These are phyloP conservation scores for Drosophila birchii DNA, from an alignment of 2,888 invertebrate species.

Conservation along the genomic window DNA sequence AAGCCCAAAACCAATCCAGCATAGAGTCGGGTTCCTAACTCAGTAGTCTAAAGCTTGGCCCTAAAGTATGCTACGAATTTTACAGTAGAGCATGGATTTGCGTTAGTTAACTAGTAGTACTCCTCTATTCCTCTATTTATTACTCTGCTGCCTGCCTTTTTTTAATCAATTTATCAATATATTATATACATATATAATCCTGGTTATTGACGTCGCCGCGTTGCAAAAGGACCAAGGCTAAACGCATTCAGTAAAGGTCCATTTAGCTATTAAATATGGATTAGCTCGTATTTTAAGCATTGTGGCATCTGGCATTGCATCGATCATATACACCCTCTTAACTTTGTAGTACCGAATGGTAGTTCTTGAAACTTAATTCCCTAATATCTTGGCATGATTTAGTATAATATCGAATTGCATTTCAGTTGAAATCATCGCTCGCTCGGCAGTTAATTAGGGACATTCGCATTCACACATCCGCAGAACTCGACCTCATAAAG, in stretches of 20 bases:
- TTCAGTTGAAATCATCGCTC: slow-evolving; percentile 21
- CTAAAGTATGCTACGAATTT: slow-evolving; percentile 30
- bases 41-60: slow-evolving; percentile 70
- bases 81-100: slow-evolving; percentile 47
- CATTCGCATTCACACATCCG: slow-evolving; percentile 30
- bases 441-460: slow-evolving; percentile 14
- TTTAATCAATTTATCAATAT: slow-evolving; percentile 14
- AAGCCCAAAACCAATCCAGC: slow-evolving; percentile 61
- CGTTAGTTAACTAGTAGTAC: slow-evolving; percentile 31
- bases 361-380: slow-evolving; percentile 43
- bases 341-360: slow-evolving; percentile 49
- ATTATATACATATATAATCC: slow-evolving; percentile 19
- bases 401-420: slow-evolving; percentile 33
- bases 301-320: slow-evolving; percentile 51
- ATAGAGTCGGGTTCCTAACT: slow-evolving; percentile 40
- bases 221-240: slow-evolving; percentile 10
- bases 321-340: slow-evolving; percentile 30
- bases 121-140: slow-evolving; percentile 48
- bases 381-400: slow-evolving; percentile 56
- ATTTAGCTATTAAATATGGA: slow-evolving; percentile 64
- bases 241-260: slow-evolving; percentile 68
- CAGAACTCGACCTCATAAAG: slow-evolving; percentile 49
- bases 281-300: slow-evolving; percentile 58
- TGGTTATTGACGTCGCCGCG: slow-evolving; percentile 35
- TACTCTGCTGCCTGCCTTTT: slow-evolving; percentile 55